Base-by-base conservation (phyloP, 2,113 vertebrate genomes). In the Poecilia latipinna region DNA sequence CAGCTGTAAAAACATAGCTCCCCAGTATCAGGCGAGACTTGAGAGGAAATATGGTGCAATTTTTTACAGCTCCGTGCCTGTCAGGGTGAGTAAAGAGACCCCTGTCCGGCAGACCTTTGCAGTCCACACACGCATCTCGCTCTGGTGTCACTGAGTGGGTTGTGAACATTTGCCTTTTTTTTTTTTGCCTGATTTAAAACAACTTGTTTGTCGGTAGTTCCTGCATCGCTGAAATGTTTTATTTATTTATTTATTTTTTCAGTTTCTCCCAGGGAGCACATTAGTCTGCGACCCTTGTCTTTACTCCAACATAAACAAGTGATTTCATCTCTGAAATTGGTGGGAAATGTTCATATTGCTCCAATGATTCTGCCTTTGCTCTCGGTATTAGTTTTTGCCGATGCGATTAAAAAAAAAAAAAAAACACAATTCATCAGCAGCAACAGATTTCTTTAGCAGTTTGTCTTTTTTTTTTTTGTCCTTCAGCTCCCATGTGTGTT, bases 1-100 rank as follows among this genome's bases (percentile, higher is more conserved):
- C 90, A 88, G 90, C 90, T 90, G 87, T 82, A 83, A 83, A 89
- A 87, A 85, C 87, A 91, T 66, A 70, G 79, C 82, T 87, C 77
- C 86, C 82, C 77, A 15, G 75, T 86, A 84, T 85, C 86, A 86
- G 88, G 89, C 68, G 61, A 87, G 83, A 85, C 83, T 83, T 68
- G 77, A 88, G 88, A 87, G 82, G 79, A 87, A 90, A 91, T 88
- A 86, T 80, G 87, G 77, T 83, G 86, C 79, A 76, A 80, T 90
- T 87, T 81, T 88, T 88, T 79, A 83, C 83, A 86, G 86, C 78
- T 80, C 77, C 84, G 69, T 72, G 85, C 74, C 84, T 89, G 87
- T 90, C 82, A 83, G 80, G 67, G 82, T 81, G 81, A 84, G 80
- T 86, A 82, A 87, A 80, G 84, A 70, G 78, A 88, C 83, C 42